These are phyloP conservation scores for Nasonia oneida DNA, from an alignment of 2,888 invertebrate genomes.

Conservation along the genomic window DNA sequence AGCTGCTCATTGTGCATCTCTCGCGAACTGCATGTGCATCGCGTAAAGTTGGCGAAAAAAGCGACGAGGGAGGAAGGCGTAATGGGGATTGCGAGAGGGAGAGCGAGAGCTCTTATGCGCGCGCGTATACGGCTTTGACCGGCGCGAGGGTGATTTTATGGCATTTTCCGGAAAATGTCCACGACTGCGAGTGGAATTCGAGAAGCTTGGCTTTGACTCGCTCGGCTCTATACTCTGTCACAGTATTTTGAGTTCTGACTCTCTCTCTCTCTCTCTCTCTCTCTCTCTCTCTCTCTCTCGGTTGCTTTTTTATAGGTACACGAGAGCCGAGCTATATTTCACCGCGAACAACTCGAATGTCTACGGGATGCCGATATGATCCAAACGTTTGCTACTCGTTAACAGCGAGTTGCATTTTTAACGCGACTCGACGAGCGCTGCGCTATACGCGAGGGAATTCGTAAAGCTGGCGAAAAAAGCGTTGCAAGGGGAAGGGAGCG, in stretches of 20 bases:
- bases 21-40: neutral
- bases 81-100: slow-evolving; percentile 10
- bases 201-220: slow-evolving; percentile 10
- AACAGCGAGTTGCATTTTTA: neutral
- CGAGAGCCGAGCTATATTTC: neutral
- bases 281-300: neutral
- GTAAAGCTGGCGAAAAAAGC: slow-evolving; percentile 48
- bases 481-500: neutral
- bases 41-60: slow-evolving; percentile 48
- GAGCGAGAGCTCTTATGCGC: neutral
- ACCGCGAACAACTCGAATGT: neutral
- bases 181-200: slow-evolving; percentile 26
- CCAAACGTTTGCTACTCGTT: neutral
- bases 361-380: neutral
- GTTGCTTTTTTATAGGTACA: neutral
- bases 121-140: neutral
- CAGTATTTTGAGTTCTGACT: neutral
- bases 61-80: neutral
- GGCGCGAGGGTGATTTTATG: slow-evolving; percentile 53
- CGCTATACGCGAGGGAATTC: slow-evolving; percentile 25
- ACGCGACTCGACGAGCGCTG: neutral
- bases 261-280: neutral
- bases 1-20: slow-evolving; percentile 57
- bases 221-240: neutral
- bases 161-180: slow-evolving; percentile 55